Evolutionary conservation across 35 echinoderm and acorn worm species (phyloP).

Genomic region (Ptychodera flava): DNA sequence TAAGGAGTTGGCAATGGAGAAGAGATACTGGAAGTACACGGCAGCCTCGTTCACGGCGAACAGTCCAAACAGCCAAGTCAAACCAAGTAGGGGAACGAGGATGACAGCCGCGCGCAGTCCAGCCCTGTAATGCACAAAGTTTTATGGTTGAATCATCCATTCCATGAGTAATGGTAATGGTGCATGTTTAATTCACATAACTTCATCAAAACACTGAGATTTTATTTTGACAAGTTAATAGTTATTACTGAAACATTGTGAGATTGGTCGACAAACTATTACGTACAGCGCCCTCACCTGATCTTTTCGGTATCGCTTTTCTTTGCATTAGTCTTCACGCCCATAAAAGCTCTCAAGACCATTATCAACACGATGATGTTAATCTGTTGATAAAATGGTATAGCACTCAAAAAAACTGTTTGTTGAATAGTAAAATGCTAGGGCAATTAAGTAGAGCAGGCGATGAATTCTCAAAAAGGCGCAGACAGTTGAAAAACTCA

Average conservation of each 20-base stretch:
- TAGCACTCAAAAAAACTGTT: no score
- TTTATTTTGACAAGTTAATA: no score
- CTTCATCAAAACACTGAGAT: no score
- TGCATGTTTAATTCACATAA: no score
- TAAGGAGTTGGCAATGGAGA: conserved; percentile 58
- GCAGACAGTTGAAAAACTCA: no score
- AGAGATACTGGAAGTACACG: conserved; percentile 57
- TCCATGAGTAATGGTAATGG: no score
- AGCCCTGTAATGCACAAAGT: background rate
- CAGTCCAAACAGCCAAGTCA: conserved; percentile 42
- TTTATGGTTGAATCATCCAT: no score
- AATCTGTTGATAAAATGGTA: background rate
- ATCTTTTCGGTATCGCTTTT: background rate
- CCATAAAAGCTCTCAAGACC: background rate
- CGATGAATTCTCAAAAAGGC: no score
- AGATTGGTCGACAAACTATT: no score
- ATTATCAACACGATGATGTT: background rate
- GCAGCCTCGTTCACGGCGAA: conserved; percentile 39
- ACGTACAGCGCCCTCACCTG: background rate
- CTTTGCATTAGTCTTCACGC: background rate
- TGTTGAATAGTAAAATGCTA: no score
- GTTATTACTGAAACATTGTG: no score
- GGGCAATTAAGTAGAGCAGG: no score
- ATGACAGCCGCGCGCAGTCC: conserved; percentile 20
- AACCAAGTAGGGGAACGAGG: conserved; percentile 35